These are phyloP conservation scores for Mycogona germanica DNA, from an alignment of 2,888 invertebrate genomes.

Conservation along the genomic window DNA sequence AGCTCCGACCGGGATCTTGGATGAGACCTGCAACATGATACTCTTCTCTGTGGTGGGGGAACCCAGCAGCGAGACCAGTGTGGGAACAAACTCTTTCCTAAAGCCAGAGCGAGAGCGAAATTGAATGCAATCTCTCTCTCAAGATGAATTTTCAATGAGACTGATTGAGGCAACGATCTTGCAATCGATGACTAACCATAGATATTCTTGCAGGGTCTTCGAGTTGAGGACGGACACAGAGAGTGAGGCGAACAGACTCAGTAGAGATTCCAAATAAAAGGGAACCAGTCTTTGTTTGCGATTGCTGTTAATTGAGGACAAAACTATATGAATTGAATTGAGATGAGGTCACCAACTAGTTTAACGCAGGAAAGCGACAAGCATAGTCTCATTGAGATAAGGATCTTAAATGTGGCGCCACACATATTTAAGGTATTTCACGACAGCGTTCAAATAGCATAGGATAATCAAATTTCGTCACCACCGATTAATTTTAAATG, in stretches of 20 bases:
- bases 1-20: background rate
- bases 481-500: too few species aligned
- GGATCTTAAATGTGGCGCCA: too few species aligned
- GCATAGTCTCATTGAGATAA: too few species aligned
- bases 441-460: too few species aligned
- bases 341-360: too few species aligned
- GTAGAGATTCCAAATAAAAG: slow-evolving; percentile 19
- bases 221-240: slow-evolving; percentile 21
- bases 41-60: slow-evolving; percentile 73
- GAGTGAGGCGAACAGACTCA: slow-evolving; percentile 24
- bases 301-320: slow-evolving; percentile 17
- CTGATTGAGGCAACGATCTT: background rate
- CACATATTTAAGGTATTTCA: too few species aligned
- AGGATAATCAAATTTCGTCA: too few species aligned
- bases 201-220: slow-evolving; percentile 30
- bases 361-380: too few species aligned
- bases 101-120: background rate
- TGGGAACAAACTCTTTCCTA: slow-evolving; percentile 84
- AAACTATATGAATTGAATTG: background rate
- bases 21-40: slow-evolving; percentile 31
- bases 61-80: slow-evolving; percentile 72
- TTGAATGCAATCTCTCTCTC: background rate
- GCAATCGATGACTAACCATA: slow-evolving; percentile 30
- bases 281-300: slow-evolving; percentile 19
- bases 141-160: background rate